Evolutionary conservation across 2,113 vertebrate genomes (phyloP), one percentile per base, ranked within the genome.

Genomic region (Bubo scandiacus): DNA sequence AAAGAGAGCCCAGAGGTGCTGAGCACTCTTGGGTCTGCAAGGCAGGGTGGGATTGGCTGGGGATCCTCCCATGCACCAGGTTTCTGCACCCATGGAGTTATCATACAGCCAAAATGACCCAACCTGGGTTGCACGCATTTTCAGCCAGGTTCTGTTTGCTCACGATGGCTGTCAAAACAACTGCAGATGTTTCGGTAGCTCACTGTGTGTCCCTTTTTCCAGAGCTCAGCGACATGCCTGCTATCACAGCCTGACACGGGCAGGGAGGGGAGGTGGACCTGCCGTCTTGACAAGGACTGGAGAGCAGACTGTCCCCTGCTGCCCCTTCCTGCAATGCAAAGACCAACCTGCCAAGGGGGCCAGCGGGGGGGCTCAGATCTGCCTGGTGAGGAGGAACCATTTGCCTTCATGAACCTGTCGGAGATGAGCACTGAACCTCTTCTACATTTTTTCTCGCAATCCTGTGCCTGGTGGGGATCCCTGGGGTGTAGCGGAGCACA

Each of bases 221-320:
- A 97, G 97, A 97, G 62, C 90, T 95, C 71, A 95, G 49, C 0
- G 30, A 85, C 52, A 95, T 95, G 92, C 95, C 92, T 32, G 9
- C 78, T 0, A 26, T 90, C 29, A 7, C 79, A 42, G 73, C 68
- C 34, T 96, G 87, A 97, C 6, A 30, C 0, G 7, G 34, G 20
- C 21, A 51, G 22, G 65, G 19, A 67, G 38, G 16, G 16, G 20
- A 94, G 3, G 0, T 1, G 11, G 47, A 90, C 42, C 65, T 82
- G 77, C 38, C 36, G 10, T 12, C 30, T 38, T 0, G 0, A 4
- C 9, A 16, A 74, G 25, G 27, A 43, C 71, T 10, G 30, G 71
- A 40, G 54, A 59, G 38, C 29, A 57, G 81, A 57, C 15, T 21
- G 9, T 55, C 19, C 17, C 36, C 11, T 38, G 34, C 25, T n/a